Evolutionary conservation across 2,797 vertebrate genomes (phyloP).

Genomic region (Cottoperca gobio): DNA sequence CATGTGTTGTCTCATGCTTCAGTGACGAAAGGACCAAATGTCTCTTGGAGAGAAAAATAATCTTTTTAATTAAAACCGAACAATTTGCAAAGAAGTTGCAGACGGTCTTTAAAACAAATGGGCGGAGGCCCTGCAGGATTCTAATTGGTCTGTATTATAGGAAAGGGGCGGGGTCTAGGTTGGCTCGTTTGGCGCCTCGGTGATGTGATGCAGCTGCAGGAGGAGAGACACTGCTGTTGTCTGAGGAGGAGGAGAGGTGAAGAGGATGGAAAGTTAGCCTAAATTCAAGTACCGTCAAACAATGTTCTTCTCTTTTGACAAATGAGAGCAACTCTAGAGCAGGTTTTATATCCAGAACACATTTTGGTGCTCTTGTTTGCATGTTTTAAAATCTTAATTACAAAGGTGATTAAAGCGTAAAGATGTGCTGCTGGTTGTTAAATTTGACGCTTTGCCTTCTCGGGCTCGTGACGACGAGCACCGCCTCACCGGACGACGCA

Average conservation of each 20-base stretch:
- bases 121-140: conserved; percentile 22
- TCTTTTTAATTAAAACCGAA: not conserved
- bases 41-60: not conserved
- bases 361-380: not conserved
- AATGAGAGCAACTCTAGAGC: not conserved
- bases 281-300: not conserved
- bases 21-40: not conserved
- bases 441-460: conserved; percentile 63
- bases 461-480: conserved; percentile 20
- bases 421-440: conserved; percentile 53
- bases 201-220: conserved; percentile 48
- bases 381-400: not conserved
- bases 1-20: not conserved
- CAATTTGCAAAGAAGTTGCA: not conserved
- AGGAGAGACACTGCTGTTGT: conserved; percentile 51
- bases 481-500: conserved; percentile 28
- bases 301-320: not conserved
- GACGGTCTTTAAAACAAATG: not conserved
- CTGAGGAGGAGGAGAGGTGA: conserved; percentile 27
- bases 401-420: conserved; percentile 6
- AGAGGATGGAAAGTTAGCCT: conserved; percentile 37
- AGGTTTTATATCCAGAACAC: not conserved
- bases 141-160: conserved; percentile 52
- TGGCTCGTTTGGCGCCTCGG: not conserved
- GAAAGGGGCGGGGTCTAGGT: conserved; percentile 53